Percentiles rank a stretch among this genome's conserved stretches.
Conservation (phyloP, 2,797 vertebrate genomes). For the Mallotus villosus region DNA sequence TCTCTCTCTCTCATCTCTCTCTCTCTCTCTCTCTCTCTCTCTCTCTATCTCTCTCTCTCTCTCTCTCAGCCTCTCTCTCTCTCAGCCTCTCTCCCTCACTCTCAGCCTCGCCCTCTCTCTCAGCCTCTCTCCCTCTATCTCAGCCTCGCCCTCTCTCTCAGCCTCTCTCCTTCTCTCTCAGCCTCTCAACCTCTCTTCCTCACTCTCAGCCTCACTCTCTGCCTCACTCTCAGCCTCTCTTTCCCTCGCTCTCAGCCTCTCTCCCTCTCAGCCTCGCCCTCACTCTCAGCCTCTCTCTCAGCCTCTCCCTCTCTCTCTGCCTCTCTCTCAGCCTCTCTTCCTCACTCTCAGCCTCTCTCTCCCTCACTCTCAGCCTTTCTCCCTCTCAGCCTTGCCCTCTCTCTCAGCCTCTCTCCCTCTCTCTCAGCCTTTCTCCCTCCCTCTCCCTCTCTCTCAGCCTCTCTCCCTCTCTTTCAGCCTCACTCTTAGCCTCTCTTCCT, state of each 20-base stretch:
- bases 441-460: neutral
- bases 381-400: too few relatives aligned
- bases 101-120: too few relatives aligned
- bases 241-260: neutral
- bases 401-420: too few relatives aligned
- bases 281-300: too few relatives aligned
- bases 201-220: neutral
- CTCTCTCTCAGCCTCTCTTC: too few relatives aligned
- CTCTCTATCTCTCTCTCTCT: neutral
- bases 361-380: too few relatives aligned
- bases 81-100: neutral
- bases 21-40: too few relatives aligned
- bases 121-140: neutral
- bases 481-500: neutral
- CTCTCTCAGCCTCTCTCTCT: neutral
- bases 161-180: neutral
- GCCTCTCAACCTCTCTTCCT: neutral
- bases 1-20: neutral
- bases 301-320: too few relatives aligned
- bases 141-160: neutral
- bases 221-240: neutral
- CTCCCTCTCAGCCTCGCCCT: neutral
- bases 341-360: too few relatives aligned
- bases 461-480: neutral
- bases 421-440: neutral